Evolutionary conservation across 2,113 vertebrate genomes (phyloP).

Genomic region (Onychostoma macrolepis): DNA sequence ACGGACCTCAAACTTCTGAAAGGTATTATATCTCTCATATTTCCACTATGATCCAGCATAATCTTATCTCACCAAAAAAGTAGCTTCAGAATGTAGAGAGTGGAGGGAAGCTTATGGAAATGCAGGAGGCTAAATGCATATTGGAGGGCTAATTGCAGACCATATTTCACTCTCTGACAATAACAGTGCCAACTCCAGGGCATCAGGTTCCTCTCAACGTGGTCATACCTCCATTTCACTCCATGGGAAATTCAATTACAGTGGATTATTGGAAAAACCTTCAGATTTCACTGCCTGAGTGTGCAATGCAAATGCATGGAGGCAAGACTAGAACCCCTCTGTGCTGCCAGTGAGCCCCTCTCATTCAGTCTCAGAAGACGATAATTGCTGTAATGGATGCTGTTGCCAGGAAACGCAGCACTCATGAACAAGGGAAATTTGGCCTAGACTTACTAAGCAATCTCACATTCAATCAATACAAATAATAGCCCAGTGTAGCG

Average conservation of each 20-base stretch:
- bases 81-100: neutral
- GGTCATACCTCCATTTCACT: conserved; percentile 53
- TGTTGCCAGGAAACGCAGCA: conserved; percentile 38
- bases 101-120: neutral
- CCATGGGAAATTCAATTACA: conserved; percentile 48
- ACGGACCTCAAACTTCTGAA: neutral
- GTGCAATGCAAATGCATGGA: conserved; percentile 5
- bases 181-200: conserved; percentile 52
- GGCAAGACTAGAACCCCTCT: conserved; percentile 17
- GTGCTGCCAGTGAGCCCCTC: neutral
- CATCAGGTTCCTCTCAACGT: conserved; percentile 31
- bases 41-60: neutral
- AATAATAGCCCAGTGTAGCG: conserved; percentile 18
- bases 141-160: conserved; percentile 42
- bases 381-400: conserved; percentile 37
- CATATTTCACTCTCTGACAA: conserved; percentile 59
- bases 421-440: conserved; percentile 13
- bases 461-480: conserved; percentile 7
- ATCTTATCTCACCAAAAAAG: neutral
- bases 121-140: conserved; percentile 12
- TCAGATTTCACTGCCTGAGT: conserved; percentile 45
- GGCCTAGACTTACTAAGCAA: conserved; percentile 20
- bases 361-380: conserved; percentile 12
- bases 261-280: conserved; percentile 58
- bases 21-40: neutral